Percentiles rank a stretch among this genome's conserved stretches.
Evolutionary conservation across 2,888 invertebrate species (phyloP).

Genomic region (Diplolepis rosae): DNA sequence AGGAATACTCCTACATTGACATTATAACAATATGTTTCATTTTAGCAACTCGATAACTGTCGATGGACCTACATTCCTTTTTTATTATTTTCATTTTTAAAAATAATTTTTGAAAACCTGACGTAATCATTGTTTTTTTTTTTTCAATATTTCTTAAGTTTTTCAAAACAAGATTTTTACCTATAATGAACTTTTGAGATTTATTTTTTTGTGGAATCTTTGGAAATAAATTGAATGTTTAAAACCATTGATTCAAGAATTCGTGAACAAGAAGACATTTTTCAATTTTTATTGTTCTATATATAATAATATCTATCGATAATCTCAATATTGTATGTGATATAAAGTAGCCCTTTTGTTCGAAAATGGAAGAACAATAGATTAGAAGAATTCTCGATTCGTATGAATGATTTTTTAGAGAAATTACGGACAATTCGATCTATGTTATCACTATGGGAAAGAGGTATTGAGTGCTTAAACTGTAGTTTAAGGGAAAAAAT

Average conservation of each 20-base stretch:
- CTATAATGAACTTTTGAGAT: too few species aligned
- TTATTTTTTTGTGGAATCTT: too few species aligned
- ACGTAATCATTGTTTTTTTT: neutral
- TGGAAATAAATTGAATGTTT: too few species aligned
- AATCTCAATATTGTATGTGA: conserved; percentile 62
- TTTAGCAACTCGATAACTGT: conserved; percentile 21
- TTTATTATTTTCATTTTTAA: neutral
- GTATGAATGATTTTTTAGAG: conserved; percentile 38
- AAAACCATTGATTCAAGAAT: neutral
- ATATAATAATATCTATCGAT: conserved; percentile 46
- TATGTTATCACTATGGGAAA: conserved; percentile 45
- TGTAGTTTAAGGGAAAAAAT: conserved; percentile 38
- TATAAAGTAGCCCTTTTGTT: conserved; percentile 66
- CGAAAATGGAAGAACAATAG: conserved; percentile 41
- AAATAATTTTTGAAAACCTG: neutral
- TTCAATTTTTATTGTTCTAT: conserved; percentile 49
- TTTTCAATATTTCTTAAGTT: neutral
- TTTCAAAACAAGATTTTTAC: neutral
- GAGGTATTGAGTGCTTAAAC: conserved; percentile 52
- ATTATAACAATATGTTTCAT: conserved; percentile 10
- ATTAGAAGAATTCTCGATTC: neutral
- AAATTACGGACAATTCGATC: conserved; percentile 40
- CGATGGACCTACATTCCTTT: conserved; percentile 20
- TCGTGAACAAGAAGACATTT: neutral
- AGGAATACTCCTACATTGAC: neutral